Evolutionary conservation across 92 coral and sea anemone genomes (phyloP), one percentile per base, ranked within the genome.

Genomic region (Meandrina meandrites): DNA sequence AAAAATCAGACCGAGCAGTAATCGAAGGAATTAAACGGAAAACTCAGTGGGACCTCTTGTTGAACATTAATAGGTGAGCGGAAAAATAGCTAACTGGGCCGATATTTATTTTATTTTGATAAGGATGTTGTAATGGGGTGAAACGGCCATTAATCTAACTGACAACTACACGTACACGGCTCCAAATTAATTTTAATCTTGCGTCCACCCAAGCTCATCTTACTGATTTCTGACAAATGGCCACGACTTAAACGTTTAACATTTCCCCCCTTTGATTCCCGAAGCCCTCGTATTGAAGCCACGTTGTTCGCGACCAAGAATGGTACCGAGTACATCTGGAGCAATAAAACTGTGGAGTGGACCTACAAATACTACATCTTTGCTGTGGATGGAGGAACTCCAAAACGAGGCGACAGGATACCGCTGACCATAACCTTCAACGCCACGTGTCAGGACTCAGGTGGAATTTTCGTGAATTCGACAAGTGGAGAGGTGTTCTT

Each of bases 401-500:
- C 99, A 58, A 92, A 90, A 69, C 95, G 98, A 82, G 99, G 98
- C 22, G 99, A 96, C 86, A 89, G 91, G 75, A 92, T 96, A 84
- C 93, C 94, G 53, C 92, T 96, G 80, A 95, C 96, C 68, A 92
- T 96, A 53, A 88, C 94, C 60, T 93, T 96, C 77, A 96, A 96
- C 79, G 98, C 98, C 57, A 96, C 99, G 2, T 96, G 99, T 66
- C 86, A 94, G 53, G 93, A 92, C 81, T 83, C 94, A 18, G 99
- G 98, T 8, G 92, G 88, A 71, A 93, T 96, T 66, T 84, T 93
- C 74, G 96, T 95, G 28, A 95, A 96, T 76, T 88, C 74, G 73
- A 86, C 86, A 17, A 90, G 98, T 42, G 99, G 99, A n/a, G 96
- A 96, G 82, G 99, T 96, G 85, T 96, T 91, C 91, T 92, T 96